A percentile compares a stretch with the other conserved stretches of the same genome.
Evolutionary conservation across 2,113 vertebrate genomes (phyloP).

Genomic region (Caloenas nicobarica): DNA sequence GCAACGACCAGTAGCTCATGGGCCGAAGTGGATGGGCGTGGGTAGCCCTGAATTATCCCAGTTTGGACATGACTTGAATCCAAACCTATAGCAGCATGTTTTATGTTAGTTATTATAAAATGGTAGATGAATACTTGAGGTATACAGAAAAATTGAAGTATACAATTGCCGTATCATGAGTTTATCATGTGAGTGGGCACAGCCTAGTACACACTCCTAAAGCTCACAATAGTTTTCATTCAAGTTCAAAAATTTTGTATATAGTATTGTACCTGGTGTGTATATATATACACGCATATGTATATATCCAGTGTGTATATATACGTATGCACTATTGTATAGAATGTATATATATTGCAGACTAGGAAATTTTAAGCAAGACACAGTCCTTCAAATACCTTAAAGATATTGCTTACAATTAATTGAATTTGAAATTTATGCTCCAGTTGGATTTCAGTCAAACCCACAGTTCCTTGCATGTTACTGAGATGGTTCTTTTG

Average conservation of each 20-base stretch:
- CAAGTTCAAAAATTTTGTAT: constrained; percentile 22
- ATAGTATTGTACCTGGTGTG: background rate
- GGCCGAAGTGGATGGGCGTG: background rate
- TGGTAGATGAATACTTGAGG: background rate
- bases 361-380: constrained; percentile 24
- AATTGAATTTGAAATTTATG: constrained; percentile 50
- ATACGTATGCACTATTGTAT: constrained; percentile 21
- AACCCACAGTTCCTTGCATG: constrained; percentile 50
- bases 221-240: constrained; percentile 28
- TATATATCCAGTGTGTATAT: background rate
- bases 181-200: background rate
- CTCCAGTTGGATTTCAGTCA: constrained; percentile 57
- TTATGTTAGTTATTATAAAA: background rate
- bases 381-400: constrained; percentile 17
- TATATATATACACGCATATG: background rate
- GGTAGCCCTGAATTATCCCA: background rate
- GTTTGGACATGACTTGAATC: background rate
- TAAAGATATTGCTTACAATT: constrained; percentile 59
- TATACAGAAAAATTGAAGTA: background rate
- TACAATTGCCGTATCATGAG: background rate
- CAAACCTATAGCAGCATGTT: background rate
- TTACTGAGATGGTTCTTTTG: constrained; percentile 65
- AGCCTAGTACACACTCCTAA: background rate
- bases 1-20: background rate
- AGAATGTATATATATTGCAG: background rate